These are phyloP conservation scores for Micoletzkya japonica DNA, from an alignment of 2,888 invertebrate genomes.

Conservation along the genomic window DNA sequence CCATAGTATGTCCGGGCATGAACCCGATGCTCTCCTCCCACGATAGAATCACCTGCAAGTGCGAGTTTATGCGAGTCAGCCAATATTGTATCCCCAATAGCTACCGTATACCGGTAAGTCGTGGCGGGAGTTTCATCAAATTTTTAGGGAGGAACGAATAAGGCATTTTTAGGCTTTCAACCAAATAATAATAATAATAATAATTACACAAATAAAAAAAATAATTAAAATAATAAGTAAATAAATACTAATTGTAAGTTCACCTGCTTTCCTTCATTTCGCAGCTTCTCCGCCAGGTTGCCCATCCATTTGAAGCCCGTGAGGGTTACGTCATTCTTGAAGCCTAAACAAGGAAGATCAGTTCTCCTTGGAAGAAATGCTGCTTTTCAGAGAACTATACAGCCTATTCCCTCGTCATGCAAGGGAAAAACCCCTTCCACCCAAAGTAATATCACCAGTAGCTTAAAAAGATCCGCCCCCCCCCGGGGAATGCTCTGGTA, in stretches of 20 bases:
- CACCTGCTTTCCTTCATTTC: conserved; percentile 74
- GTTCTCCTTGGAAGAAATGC: neutral
- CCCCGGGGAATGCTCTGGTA: conserved; percentile 9
- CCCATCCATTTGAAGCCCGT: conserved; percentile 99
- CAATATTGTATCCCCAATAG: too few relatives aligned
- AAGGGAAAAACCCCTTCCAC: neutral
- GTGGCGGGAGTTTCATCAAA: too few relatives aligned
- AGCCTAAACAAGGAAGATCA: conserved; percentile 48
- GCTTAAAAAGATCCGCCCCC: neutral
- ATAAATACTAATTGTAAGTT: too few relatives aligned
- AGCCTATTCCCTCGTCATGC: neutral
- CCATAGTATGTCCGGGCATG: conserved; percentile 75
- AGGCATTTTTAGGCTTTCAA: too few relatives aligned
- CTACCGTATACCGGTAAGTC: too few relatives aligned
- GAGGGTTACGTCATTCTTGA: conserved; percentile 76
- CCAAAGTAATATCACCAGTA: neutral
- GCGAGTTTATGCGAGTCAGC: too few relatives aligned
- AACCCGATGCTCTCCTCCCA: conserved; percentile 96
- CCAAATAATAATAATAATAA: neutral
- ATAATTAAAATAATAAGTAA: too few relatives aligned
- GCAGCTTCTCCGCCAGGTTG: conserved; percentile 78
- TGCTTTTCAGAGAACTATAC: too few relatives aligned
- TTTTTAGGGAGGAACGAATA: too few relatives aligned
- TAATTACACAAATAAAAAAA: too few relatives aligned
- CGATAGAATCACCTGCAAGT: conserved; percentile 89